Evolutionary conservation across 1,140 invertebrate species (phyloP).

Genomic region (Tetranychus cinnabarinus): DNA sequence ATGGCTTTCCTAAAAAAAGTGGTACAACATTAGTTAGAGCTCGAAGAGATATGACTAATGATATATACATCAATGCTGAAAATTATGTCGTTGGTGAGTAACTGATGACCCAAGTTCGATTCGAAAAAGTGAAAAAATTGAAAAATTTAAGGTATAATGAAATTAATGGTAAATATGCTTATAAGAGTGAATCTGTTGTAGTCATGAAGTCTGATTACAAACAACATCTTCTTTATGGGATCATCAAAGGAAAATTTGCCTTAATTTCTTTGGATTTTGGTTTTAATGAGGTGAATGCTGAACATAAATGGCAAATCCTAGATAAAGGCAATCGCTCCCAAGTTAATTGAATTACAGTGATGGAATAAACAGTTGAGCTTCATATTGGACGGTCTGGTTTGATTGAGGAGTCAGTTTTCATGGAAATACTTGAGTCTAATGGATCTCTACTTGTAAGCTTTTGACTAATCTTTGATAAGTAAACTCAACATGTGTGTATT

Average conservation of each 20-base stretch:
- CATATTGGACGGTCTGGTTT: conserved; percentile 8
- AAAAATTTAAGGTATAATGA: too few species aligned
- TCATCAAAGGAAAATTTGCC: conserved; percentile 50
- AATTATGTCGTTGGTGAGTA: too few species aligned
- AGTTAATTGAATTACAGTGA: conserved; percentile 2
- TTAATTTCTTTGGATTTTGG: conserved; percentile 24
- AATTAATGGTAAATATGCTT: too few species aligned
- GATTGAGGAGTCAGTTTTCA: conserved; percentile 1
- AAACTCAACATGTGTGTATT: not conserved
- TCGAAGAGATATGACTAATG: too few species aligned
- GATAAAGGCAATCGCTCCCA: not conserved
- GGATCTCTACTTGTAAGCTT: not conserved
- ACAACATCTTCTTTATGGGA: conserved; percentile 26
- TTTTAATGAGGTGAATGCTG: conserved; percentile 6
- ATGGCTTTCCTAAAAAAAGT: too few species aligned
- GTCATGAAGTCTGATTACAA: too few species aligned
- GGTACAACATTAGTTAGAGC: too few species aligned
- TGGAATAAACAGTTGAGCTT: not conserved
- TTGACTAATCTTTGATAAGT: not conserved
- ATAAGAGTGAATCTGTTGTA: too few species aligned
- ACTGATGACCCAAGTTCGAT: too few species aligned
- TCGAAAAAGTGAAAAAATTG: too few species aligned
- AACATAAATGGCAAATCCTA: conserved; percentile 22
- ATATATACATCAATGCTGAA: too few species aligned
- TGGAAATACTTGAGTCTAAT: not conserved